phyloP scores from a whole-genome alignment of 2,797 vertebrate genomes.

The Hydrocynus forskahlii region DNA sequence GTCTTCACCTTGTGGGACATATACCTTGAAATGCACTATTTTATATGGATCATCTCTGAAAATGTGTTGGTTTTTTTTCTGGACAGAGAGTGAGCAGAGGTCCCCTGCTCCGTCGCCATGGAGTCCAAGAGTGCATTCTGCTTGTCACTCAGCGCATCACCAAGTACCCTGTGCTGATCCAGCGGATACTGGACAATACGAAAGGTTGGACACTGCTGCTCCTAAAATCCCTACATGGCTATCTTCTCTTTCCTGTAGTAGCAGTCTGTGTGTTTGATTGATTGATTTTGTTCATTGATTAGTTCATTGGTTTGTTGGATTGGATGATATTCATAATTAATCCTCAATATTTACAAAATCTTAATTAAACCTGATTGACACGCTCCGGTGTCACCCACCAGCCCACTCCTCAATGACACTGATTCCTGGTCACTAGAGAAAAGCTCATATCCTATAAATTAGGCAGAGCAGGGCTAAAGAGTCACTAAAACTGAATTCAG shows the following conservation, averaged over 20 bases:
- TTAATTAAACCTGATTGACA: not conserved
- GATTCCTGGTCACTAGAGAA: not conserved
- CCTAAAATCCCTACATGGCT: not conserved
- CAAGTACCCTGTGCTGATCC: slow-evolving; percentile 91
- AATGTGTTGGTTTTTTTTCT: not conserved
- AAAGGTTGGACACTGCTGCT: slow-evolving; percentile 72
- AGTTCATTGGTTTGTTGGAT: not conserved
- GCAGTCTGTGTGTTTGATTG: not conserved
- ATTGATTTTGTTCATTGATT: not conserved
- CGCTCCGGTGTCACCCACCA: not conserved
- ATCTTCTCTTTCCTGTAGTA: not conserved
- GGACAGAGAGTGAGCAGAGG: slow-evolving; percentile 83
- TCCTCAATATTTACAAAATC: too few species aligned
- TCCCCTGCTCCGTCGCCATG: slow-evolving; percentile 85
- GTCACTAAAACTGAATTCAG: not conserved
- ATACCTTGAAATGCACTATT: not conserved
- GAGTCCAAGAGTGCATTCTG: slow-evolving; percentile 90
- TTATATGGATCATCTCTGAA: not conserved
- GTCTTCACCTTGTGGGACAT: not conserved
- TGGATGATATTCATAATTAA: not conserved
- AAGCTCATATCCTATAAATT: not conserved
- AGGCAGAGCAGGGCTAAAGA: not conserved
- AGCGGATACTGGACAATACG: slow-evolving; percentile 88
- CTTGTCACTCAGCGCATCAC: slow-evolving; percentile 93
- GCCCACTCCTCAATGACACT: not conserved